Evolutionary conservation across 1,140 invertebrate genomes (phyloP).

Genomic region (Aphelinus atriplicis): DNA sequence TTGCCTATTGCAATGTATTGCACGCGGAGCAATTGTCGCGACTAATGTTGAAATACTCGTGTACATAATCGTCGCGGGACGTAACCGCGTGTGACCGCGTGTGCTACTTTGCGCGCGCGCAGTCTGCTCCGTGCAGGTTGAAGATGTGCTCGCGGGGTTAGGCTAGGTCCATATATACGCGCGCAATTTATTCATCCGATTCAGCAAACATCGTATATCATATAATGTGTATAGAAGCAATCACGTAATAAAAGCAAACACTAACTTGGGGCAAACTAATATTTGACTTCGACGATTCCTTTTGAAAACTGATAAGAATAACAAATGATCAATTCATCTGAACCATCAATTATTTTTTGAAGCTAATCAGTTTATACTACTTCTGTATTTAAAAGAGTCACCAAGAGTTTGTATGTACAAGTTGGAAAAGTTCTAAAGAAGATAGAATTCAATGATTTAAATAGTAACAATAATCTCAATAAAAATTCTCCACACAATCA

Average conservation of each 20-base stretch:
- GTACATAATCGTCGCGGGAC: neutral
- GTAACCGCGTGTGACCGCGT: neutral
- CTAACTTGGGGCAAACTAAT: neutral
- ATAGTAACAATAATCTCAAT: neutral
- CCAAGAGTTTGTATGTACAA: neutral
- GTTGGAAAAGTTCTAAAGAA: constrained; percentile 45
- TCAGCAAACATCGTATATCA: neutral
- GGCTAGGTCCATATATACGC: neutral
- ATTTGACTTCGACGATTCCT: neutral
- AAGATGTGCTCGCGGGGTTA: neutral
- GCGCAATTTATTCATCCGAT: neutral
- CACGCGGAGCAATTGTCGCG: too few relatives aligned
- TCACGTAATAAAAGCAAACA: neutral
- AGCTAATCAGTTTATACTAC: too few relatives aligned
- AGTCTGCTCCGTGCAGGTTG: neutral
- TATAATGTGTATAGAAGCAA: neutral
- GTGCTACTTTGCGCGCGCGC: neutral
- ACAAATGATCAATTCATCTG: too few relatives aligned
- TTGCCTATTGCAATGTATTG: too few relatives aligned
- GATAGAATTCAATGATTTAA: constrained; percentile 31
- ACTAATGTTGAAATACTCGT: too few relatives aligned
- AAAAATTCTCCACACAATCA: constrained; percentile 42
- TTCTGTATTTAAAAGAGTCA: too few relatives aligned
- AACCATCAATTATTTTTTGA: too few relatives aligned
- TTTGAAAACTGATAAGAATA: too few relatives aligned